These are phyloP conservation scores for Diprion similis DNA, from an alignment of 1,140 invertebrate genomes.

Conservation along the genomic window DNA sequence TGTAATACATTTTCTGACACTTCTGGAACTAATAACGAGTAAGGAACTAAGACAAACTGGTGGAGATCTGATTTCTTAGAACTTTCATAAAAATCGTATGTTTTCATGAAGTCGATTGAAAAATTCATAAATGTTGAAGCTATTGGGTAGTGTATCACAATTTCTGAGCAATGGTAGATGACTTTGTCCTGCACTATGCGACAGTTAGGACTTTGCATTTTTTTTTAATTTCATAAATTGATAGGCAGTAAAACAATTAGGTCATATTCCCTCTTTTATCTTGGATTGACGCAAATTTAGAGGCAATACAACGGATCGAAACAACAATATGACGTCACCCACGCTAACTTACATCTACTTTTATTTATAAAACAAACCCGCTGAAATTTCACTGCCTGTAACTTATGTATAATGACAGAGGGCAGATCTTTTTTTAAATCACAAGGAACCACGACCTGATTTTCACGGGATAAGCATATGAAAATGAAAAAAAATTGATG, in stretches of 20 bases:
- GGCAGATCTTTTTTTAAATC: too few relatives aligned
- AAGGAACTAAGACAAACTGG: too few relatives aligned
- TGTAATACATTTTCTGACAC: too few relatives aligned
- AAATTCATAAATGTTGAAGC: background rate
- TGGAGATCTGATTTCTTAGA: too few relatives aligned
- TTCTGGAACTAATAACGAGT: too few relatives aligned
- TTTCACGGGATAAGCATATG: too few relatives aligned
- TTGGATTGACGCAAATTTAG: too few relatives aligned
- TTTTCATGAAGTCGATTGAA: background rate
- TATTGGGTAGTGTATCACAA: background rate
- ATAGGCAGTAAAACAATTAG: background rate
- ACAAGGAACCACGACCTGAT: too few relatives aligned
- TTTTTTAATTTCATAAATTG: background rate
- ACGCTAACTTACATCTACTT: too few relatives aligned
- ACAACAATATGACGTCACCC: too few relatives aligned
- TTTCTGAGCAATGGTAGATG: background rate
- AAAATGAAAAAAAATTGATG: background rate
- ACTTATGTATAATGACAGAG: background rate
- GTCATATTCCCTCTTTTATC: too few relatives aligned
- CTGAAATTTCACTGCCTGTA: background rate
- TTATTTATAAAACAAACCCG: background rate
- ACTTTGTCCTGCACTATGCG: background rate
- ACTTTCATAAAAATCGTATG: conserved; percentile 23
- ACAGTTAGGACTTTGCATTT: background rate
- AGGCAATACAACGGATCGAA: too few relatives aligned